A percentile compares a stretch with the other conserved stretches of the same genome.
These are phyloP conservation scores for Caenorhabditis macrosperma DNA, from an alignment of 2,888 invertebrate genomes.

Conservation along the genomic window DNA sequence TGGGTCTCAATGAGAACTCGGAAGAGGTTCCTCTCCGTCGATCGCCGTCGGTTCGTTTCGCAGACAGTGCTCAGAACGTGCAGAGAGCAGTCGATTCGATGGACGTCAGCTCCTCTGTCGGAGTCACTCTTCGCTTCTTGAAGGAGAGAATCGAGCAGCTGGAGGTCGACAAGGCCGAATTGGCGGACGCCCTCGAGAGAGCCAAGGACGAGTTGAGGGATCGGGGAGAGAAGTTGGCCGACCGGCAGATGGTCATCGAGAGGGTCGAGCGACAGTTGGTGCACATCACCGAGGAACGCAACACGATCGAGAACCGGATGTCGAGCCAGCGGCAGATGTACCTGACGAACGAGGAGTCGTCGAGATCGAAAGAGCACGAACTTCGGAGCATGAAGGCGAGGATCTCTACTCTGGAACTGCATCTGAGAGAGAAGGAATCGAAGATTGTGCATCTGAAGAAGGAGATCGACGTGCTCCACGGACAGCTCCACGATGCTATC, in stretches of 20 bases:
- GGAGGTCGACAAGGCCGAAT: slow-evolving; percentile 59
- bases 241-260: slow-evolving; percentile 44
- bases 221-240: slow-evolving; percentile 44
- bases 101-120: slow-evolving; percentile 64
- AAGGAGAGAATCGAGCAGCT: slow-evolving; percentile 67
- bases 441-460: slow-evolving; percentile 61
- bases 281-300: slow-evolving; percentile 54
- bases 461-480: slow-evolving; percentile 49
- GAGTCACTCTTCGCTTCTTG: slow-evolving; percentile 64
- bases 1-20: slow-evolving; percentile 40
- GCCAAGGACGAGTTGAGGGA: slow-evolving; percentile 44
- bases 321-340: slow-evolving; percentile 68
- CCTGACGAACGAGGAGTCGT: slow-evolving; percentile 68
- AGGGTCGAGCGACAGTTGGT: slow-evolving; percentile 42
- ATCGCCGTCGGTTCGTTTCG: slow-evolving; percentile 44
- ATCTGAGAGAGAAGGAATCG: slow-evolving; percentile 68
- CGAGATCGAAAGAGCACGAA: slow-evolving; percentile 61
- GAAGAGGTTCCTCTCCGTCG: slow-evolving; percentile 51
- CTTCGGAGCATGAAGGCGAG: slow-evolving; percentile 58
- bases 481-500: slow-evolving; percentile 42
- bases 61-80: slow-evolving; percentile 23
- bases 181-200: slow-evolving; percentile 39
- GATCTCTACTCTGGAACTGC: slow-evolving; percentile 64
- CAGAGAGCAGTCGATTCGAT: slow-evolving; percentile 37
- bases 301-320: slow-evolving; percentile 61